Evolutionary conservation across 2,113 vertebrate genomes (phyloP).

Genomic region (Salvelinus alpinus): DNA sequence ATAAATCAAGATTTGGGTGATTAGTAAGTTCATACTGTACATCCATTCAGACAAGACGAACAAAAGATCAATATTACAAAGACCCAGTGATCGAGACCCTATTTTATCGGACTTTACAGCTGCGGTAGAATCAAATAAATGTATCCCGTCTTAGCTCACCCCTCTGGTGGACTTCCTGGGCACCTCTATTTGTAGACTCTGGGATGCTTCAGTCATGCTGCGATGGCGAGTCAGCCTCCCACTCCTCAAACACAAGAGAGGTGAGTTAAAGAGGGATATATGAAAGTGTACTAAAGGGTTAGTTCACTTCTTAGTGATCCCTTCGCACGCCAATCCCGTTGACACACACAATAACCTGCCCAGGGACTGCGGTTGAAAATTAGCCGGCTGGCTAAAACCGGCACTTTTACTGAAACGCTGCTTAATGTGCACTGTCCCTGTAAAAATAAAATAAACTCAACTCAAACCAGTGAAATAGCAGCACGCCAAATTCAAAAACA

Average conservation of each 20-base stretch:
- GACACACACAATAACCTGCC: no score
- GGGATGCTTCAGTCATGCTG: constrained; percentile 86
- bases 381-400: no score
- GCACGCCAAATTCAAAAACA: no score
- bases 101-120: background rate
- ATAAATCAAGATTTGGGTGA: background rate
- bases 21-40: background rate
- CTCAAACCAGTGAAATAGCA: no score
- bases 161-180: constrained; percentile 76
- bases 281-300: no score
- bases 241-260: constrained; percentile 69
- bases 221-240: constrained; percentile 85
- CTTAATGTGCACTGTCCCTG: no score
- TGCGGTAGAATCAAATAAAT: background rate
- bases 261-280: background rate
- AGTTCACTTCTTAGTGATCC: no score
- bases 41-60: background rate
- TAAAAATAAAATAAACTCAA: no score
- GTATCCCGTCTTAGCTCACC: constrained; percentile 66
- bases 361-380: no score
- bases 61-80: no score
- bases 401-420: no score
- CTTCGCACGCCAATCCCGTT: no score
- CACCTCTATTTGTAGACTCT: constrained; percentile 89
- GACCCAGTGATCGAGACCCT: background rate